Evolutionary conservation across 2,797 vertebrate species (phyloP), one percentile per base, ranked within the genome.

Genomic region (Chaenodraco wilsoni): DNA sequence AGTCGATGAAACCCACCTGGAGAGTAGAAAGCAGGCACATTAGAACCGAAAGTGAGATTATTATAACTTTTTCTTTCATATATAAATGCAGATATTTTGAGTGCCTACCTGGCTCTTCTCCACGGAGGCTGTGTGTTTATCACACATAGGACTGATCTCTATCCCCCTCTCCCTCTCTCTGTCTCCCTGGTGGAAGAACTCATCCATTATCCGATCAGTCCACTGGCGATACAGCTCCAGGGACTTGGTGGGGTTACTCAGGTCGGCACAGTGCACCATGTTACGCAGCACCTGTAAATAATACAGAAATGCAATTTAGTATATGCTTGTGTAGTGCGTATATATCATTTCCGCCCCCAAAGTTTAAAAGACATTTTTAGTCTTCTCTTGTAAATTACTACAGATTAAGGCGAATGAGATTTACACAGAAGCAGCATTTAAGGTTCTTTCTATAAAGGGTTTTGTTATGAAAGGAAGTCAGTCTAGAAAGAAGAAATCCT

Each of bases 111-210:
- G 98, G 63, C 97, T 99, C 89, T 99, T 99, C 74, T 99, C 98
- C 86, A 99, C 98, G 0, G 97, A 99, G 8, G 98, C 98, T 0
- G 97, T 99, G 87, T 98, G 98, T 41, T 99, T 99, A 78, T 99
- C 97, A 57, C 97, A 99, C 98, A 99, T 99, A 0, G 98, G 97
- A 80, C 97, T 99, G 88, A 99, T 99, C 77, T 99, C 98, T 97
- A 99, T 99, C 1, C 98, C 97, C 5, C 97, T 93, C 80, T 99
- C 98, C 58, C 98, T 81, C 79, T 99, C 98, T 19, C 97, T 92
- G 93, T 99, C 98, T 44, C 98, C 98, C 88, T 99, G 98, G 85
- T 98, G 97, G 94, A 99, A 99, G 92, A 99, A 99, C 86, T 99
- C 98, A 40, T 99, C 97, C 98, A 99, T 99, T 90, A 99, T 99